Evolutionary conservation across 1,140 invertebrate genomes (phyloP).

Genomic region (Drosophila pectinifera): DNA sequence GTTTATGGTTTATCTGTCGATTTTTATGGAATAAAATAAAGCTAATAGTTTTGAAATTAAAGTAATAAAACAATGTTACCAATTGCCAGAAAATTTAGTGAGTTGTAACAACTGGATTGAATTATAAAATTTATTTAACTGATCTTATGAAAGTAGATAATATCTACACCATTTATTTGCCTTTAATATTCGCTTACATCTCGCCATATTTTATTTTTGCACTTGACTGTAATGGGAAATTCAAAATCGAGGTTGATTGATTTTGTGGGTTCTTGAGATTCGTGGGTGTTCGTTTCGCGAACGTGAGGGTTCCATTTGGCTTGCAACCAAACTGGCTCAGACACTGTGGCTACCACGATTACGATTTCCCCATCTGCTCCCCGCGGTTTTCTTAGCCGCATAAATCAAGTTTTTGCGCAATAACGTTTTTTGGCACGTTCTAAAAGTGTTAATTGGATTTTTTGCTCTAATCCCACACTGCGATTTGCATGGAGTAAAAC

Average conservation of each 20-base stretch:
- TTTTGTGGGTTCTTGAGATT: constrained; percentile 44
- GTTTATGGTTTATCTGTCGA: not conserved
- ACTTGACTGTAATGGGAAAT: not conserved
- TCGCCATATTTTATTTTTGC: not conserved
- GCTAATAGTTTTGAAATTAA: not conserved
- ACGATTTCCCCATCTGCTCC: constrained; percentile 36
- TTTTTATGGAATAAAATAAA: not conserved
- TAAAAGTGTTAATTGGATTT: constrained; percentile 67
- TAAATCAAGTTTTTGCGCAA: constrained; percentile 72
- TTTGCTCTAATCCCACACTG: constrained; percentile 23
- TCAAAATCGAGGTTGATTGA: constrained; percentile 67
- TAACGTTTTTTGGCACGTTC: constrained; percentile 65
- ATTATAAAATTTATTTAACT: too few species aligned
- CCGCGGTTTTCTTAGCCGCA: constrained; percentile 33
- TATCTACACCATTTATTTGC: not conserved
- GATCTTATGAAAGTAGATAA: too few species aligned
- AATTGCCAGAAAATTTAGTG: too few species aligned
- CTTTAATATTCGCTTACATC: too few species aligned
- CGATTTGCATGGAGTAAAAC: constrained; percentile 20
- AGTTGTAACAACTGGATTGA: too few species aligned
- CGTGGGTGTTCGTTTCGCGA: constrained; percentile 57
- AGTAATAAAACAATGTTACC: not conserved
- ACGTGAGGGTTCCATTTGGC: constrained; percentile 36
- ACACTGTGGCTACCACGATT: constrained; percentile 61
- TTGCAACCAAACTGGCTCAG: constrained; percentile 34